phyloP scores from a whole-genome alignment of 1,140 invertebrate species.

The Procambarus virginalis region DNA sequence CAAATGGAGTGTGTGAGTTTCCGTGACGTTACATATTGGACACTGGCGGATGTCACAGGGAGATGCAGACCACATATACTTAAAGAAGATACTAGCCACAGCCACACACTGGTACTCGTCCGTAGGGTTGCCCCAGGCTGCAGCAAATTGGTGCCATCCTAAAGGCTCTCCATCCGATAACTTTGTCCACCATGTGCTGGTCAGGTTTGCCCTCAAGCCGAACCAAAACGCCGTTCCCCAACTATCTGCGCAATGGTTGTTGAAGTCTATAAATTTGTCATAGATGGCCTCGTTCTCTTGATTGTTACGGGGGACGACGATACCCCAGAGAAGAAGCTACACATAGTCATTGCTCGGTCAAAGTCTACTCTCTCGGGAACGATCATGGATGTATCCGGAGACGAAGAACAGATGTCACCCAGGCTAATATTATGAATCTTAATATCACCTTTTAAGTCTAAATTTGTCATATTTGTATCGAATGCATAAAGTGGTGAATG shows the following conservation, averaged over 20 bases:
- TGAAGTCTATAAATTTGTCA: neutral
- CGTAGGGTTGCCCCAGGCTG: neutral
- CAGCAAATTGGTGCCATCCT: neutral
- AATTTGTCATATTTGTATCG: neutral
- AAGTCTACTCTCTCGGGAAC: neutral
- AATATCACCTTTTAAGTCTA: neutral
- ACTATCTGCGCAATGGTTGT: neutral
- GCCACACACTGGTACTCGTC: neutral
- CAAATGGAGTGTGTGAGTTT: neutral
- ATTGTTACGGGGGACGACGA: neutral
- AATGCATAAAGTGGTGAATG: neutral
- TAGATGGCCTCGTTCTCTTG: neutral
- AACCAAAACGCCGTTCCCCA: neutral
- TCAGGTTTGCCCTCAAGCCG: neutral
- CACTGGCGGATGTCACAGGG: neutral
- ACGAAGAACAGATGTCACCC: neutral
- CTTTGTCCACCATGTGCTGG: neutral
- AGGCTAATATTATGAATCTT: neutral
- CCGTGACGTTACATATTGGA: neutral
- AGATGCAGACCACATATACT: neutral
- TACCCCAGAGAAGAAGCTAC: neutral
- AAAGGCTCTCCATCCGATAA: neutral
- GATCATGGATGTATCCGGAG: neutral
- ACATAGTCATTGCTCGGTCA: neutral
- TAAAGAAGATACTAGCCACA: neutral